These are phyloP conservation scores for Hydroisotoma schaefferi DNA, from an alignment of 2,888 invertebrate species.

Conservation along the genomic window DNA sequence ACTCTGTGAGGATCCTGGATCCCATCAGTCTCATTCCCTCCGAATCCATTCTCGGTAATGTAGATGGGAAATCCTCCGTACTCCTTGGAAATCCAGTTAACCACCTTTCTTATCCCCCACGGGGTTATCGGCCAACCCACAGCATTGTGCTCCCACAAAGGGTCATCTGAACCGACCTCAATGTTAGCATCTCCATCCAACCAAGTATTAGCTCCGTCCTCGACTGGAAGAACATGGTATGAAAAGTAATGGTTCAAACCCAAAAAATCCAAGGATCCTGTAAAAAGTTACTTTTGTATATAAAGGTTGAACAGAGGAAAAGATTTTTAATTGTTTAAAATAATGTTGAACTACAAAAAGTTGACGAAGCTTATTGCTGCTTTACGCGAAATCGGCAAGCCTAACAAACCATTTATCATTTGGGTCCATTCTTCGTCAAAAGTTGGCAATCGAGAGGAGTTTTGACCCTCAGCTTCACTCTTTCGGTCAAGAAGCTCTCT, in stretches of 20 bases:
- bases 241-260: slow-evolving; percentile 45
- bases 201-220: slow-evolving; percentile 9
- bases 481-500: slow-evolving; percentile 33
- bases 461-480: slow-evolving; percentile 31
- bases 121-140: slow-evolving; percentile 39
- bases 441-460: slow-evolving; percentile 32
- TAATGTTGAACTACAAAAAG: no score
- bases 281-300: slow-evolving; percentile 10
- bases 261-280: slow-evolving; percentile 40
- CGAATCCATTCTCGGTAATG: slow-evolving; percentile 43
- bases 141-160: slow-evolving; percentile 37
- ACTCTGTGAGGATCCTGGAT: slow-evolving; percentile 33
- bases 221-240: slow-evolving; percentile 10
- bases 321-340: no score
- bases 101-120: slow-evolving; percentile 38
- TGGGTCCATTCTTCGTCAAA: slow-evolving; percentile 33
- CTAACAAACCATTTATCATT: slow-evolving; percentile 40
- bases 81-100: slow-evolving; percentile 37
- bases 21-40: slow-evolving; percentile 22
- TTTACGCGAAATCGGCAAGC: no score
- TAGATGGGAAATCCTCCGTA: slow-evolving; percentile 37
- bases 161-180: slow-evolving; percentile 21
- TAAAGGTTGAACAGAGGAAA: no score
- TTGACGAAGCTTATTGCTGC: no score
- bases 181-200: slow-evolving; percentile 37